These are phyloP conservation scores for Dryas iulia DNA, from an alignment of 1,140 invertebrate genomes.

Conservation along the genomic window DNA sequence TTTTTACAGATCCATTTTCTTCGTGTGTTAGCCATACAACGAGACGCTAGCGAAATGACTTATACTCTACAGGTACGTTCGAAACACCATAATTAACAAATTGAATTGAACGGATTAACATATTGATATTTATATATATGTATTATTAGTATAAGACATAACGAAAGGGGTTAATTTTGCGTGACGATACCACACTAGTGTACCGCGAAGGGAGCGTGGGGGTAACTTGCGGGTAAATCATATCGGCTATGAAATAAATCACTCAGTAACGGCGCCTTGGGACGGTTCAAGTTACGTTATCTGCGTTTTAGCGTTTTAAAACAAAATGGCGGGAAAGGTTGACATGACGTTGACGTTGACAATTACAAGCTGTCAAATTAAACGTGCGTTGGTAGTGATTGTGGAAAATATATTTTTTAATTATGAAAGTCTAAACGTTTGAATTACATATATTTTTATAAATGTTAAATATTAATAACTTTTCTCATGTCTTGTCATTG, in stretches of 20 bases:
- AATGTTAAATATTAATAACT: too few relatives aligned
- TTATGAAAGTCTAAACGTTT: too few relatives aligned
- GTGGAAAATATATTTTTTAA: not conserved
- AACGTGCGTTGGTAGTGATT: slow-evolving; percentile 33
- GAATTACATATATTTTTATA: too few relatives aligned
- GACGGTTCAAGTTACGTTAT: slow-evolving; percentile 69
- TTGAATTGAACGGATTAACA: too few relatives aligned
- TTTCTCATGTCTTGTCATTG: too few relatives aligned
- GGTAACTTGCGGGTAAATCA: slow-evolving; percentile 64
- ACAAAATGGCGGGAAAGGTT: slow-evolving; percentile 63
- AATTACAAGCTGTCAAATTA: slow-evolving; percentile 58
- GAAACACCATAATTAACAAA: too few relatives aligned
- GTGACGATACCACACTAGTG: slow-evolving; percentile 26
- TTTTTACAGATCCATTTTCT: too few relatives aligned
- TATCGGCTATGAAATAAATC: slow-evolving; percentile 74
- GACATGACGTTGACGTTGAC: slow-evolving; percentile 70
- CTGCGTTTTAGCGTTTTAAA: slow-evolving; percentile 57
- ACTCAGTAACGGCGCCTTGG: slow-evolving; percentile 55
- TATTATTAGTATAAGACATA: slow-evolving; percentile 4
- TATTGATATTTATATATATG: too few relatives aligned
- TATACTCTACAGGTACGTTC: too few relatives aligned
- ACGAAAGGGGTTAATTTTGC: slow-evolving; percentile 37
- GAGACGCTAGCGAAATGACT: too few relatives aligned
- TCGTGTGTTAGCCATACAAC: too few relatives aligned
- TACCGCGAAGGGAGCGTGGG: slow-evolving; percentile 35